A percentile compares a stretch with the other conserved stretches of the same genome.
Evolutionary conservation across 1,140 invertebrate species (phyloP).

Genomic region (Pentalonia nigronervosa): DNA sequence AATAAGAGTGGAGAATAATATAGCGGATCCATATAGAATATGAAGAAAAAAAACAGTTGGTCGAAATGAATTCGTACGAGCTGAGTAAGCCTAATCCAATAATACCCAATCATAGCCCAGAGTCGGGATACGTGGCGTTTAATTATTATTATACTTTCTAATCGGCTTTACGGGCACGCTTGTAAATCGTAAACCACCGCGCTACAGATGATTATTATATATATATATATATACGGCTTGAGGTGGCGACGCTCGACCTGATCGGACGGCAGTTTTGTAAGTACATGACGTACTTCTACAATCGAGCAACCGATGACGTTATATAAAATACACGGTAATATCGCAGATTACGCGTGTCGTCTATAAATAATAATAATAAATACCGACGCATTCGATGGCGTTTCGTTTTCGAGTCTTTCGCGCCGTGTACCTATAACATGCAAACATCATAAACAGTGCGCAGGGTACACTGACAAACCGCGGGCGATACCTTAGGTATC

Average conservation of each 20-base stretch:
- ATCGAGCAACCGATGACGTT: not conserved
- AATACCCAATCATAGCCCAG: not conserved
- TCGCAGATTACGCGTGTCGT: not conserved
- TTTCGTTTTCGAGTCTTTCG: not conserved
- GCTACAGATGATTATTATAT: not conserved
- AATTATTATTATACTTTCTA: slow-evolving; percentile 11
- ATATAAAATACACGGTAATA: not conserved
- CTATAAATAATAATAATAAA: not conserved
- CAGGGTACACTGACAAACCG: too few species aligned
- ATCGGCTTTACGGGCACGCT: not conserved
- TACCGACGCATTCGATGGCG: not conserved
- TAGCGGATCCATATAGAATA: not conserved
- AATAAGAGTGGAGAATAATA: not conserved
- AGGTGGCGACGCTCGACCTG: too few species aligned
- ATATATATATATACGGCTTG: too few species aligned
- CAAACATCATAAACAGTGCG: not conserved
- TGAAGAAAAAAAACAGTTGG: not conserved
- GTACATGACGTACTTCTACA: not conserved
- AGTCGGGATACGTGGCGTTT: not conserved
- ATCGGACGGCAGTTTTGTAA: not conserved
- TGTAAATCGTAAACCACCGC: not conserved
- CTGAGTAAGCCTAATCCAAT: not conserved
- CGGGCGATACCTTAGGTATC: too few species aligned
- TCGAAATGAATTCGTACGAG: not conserved
- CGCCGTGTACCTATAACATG: not conserved